Base-by-base conservation (phyloP, 1,140 invertebrate species). In the Neotoxoptera formosana region DNA sequence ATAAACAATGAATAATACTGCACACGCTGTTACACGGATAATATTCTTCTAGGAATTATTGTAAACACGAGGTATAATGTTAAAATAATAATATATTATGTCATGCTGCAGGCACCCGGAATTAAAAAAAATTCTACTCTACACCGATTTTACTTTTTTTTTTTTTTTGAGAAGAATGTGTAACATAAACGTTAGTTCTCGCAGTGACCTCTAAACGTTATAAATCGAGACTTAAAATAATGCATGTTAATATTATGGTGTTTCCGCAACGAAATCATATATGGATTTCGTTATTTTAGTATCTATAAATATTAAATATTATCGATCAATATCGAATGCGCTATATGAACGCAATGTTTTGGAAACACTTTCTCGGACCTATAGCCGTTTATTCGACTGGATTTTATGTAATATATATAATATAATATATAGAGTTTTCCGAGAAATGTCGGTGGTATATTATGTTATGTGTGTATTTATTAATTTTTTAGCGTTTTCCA, bases 1-100 rank as follows among this genome's bases (percentile, higher is more conserved):
- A 48, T n/a, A 87, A 87, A 87, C 84, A 87, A 87, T 84, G 23
- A 88, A 88, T 48, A 51, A n/a, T 88, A 47, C 25, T n/a, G 25
- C 17, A n/a, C 4, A 76, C 30, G 30, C 4, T 41, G 1, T 67
- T 17, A 30, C 45, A 30, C 6, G 86, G 30, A 48, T 7, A n/a
- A 45, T 30, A 30, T 47, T 47, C 41, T 45, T 45, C 84, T 36
- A 11, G 9, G 23, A 84, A 36, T 25, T 9, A 36, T 25, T 9
- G 41, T 36, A 84, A 84, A 84, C 83, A 41, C 21, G 23, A 84
- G 21, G 11, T 45, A 9, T 67, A 30, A n/a, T 76, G 17, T n/a
- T 67, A 14, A 30, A 2, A 60, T 60, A n/a, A 76, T 76, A 76
- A n/a, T 76, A 76, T 76, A 76, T 76, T n/a, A 76, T 76, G 60